Conservation (phyloP, 2,113 vertebrate species). For the Odocoileus virginianus region DNA sequence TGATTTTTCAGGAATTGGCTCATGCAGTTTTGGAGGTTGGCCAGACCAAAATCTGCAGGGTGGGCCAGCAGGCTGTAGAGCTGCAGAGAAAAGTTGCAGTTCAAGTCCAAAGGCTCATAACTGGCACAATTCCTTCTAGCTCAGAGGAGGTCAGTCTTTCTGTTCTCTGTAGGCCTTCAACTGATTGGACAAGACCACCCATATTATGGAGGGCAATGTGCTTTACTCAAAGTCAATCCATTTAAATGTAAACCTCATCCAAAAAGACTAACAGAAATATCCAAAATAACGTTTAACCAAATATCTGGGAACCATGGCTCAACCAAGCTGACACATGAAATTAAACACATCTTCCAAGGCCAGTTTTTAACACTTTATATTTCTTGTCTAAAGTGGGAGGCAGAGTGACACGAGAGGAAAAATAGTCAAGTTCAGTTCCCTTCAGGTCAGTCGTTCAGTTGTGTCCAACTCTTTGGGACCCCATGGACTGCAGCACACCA, state of each 20-base stretch:
- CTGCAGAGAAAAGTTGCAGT: not conserved
- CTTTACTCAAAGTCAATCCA: not conserved
- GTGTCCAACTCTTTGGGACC: not conserved
- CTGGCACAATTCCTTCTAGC: not conserved
- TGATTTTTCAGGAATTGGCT: not conserved
- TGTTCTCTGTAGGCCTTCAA: not conserved
- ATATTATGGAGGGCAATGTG: not conserved
- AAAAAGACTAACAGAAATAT: not conserved
- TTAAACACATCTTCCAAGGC: not conserved
- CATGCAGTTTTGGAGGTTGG: not conserved
- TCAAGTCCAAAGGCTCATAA: not conserved
- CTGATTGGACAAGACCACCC: not conserved
- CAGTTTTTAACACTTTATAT: not conserved
- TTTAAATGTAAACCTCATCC: not conserved
- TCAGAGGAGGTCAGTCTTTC: not conserved
- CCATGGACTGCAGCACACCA: not conserved
- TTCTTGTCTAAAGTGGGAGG: not conserved
- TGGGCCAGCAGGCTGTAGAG: not conserved
- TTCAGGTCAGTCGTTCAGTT: rapidly evolving
- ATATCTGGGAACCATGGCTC: not conserved
- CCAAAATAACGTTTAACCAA: not conserved
- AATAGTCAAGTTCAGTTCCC: not conserved
- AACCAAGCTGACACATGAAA: not conserved
- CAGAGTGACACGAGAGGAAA: not conserved
- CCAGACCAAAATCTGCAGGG: not conserved